Conservation (phyloP, 2,888 invertebrate species). For the Melikaiella ostensackeni region DNA sequence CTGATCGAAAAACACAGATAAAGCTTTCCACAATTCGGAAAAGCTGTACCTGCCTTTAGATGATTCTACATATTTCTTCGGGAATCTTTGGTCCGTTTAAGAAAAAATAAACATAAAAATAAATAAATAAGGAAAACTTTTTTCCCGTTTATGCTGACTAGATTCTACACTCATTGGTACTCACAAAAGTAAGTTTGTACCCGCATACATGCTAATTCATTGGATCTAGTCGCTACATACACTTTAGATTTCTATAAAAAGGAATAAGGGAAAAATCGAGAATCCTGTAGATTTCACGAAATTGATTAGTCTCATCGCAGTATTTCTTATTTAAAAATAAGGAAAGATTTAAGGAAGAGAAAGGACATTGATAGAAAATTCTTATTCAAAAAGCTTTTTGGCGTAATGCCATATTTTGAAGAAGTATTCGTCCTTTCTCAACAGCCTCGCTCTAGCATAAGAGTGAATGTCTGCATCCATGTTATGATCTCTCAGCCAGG, state of each 20-base stretch:
- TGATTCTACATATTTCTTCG: neutral
- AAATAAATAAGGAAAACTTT: conserved; percentile 31
- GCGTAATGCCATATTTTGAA: conserved; percentile 95
- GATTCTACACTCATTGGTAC: conserved; percentile 65
- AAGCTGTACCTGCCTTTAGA: neutral
- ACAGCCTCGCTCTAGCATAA: conserved; percentile 91
- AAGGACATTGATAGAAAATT: conserved; percentile 61
- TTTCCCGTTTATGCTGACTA: conserved; percentile 61
- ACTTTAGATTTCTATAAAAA: conserved; percentile 28
- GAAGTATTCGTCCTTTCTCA: conserved; percentile 95
- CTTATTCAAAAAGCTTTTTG: conserved; percentile 85
- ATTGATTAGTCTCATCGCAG: conserved; percentile 18
- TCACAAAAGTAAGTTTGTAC: conserved; percentile 47
- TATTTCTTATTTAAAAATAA: conserved; percentile 41
- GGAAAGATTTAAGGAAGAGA: conserved; percentile 14
- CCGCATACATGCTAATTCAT: conserved; percentile 46
- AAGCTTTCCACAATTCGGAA: neutral
- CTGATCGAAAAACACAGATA: conserved; percentile 7
- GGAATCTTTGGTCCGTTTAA: conserved; percentile 47
- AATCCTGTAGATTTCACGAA: neutral
- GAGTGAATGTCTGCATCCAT: conserved; percentile 96
- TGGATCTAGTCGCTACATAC: conserved; percentile 41
- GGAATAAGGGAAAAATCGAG: conserved; percentile 14
- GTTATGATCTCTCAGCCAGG: conserved; percentile 95
- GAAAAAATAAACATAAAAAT: conserved; percentile 31